These are phyloP conservation scores for Drosophila sp. DNA, from an alignment of 1,140 invertebrate species.

Conservation along the genomic window DNA sequence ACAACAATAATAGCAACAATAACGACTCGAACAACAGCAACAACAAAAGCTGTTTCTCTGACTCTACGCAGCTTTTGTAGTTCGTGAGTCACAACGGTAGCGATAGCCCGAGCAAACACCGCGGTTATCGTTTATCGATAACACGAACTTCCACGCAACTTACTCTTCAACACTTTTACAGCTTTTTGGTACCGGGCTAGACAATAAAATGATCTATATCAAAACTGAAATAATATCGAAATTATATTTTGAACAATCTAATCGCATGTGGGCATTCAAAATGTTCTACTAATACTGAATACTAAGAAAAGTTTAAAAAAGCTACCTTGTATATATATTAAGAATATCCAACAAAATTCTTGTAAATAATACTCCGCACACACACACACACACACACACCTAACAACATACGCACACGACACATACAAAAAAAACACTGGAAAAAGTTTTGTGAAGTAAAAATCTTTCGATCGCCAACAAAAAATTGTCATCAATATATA, in stretches of 20 bases:
- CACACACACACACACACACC: conserved; percentile 35
- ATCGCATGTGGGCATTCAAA: conserved; percentile 38
- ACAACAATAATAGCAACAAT: not conserved
- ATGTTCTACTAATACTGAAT: conserved; percentile 35
- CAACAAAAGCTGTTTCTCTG: conserved; percentile 8
- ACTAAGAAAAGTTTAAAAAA: too few relatives aligned
- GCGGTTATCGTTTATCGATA: conserved; percentile 8
- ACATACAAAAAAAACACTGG: conserved; percentile 7
- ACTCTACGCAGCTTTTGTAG: conserved; percentile 23
- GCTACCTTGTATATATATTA: conserved; percentile 20
- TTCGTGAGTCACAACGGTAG: conserved; percentile 36
- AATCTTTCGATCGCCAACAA: conserved; percentile 32
- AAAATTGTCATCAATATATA: conserved; percentile 49
- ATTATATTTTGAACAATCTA: conserved; percentile 18
- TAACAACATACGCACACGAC: conserved; percentile 27
- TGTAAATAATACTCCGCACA: conserved; percentile 62
- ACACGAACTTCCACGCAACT: not conserved
- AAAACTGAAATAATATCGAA: conserved; percentile 11
- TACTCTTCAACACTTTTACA: conserved; percentile 3
- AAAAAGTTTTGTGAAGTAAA: conserved; percentile 40
- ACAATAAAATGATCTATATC: not conserved
- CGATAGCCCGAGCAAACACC: conserved; percentile 16
- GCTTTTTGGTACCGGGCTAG: not conserved
- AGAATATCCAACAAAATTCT: conserved; percentile 11
- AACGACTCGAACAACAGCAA: conserved; percentile 5